phyloP scores from a whole-genome alignment of 2,113 vertebrate genomes.

The Rostratula benghalensis region DNA sequence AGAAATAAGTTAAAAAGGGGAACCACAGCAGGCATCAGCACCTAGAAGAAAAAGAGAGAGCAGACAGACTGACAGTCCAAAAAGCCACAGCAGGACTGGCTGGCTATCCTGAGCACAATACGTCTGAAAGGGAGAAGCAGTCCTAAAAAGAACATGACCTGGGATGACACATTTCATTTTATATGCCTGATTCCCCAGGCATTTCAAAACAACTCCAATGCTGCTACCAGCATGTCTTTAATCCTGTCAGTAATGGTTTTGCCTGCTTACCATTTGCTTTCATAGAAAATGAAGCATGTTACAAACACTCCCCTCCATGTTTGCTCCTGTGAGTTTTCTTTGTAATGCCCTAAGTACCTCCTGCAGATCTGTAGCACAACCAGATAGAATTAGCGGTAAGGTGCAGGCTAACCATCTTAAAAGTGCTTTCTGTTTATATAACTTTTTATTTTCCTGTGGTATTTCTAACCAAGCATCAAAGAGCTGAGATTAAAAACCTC shows the following conservation, averaged over 20 bases:
- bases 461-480: slow-evolving; percentile 11
- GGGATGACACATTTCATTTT: not conserved
- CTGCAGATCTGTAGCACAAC: not conserved
- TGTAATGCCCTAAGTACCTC: not conserved
- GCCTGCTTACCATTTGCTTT: slow-evolving; percentile 6
- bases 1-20: not conserved
- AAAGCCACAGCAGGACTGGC: not conserved
- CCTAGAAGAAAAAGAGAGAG: not conserved
- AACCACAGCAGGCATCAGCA: not conserved
- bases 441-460: slow-evolving; percentile 6
- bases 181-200: not conserved
- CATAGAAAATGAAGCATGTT: slow-evolving; percentile 10
- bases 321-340: not conserved
- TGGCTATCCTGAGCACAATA: not conserved
- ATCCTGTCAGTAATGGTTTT: not conserved
- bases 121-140: not conserved
- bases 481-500: not conserved
- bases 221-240: not conserved
- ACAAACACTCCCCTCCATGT: not conserved
- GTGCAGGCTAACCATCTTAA: not conserved
- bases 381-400: not conserved
- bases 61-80: not conserved
- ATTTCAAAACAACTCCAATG: not conserved
- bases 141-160: not conserved
- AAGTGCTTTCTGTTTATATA: slow-evolving; percentile 29